Conservation (phyloP, 2,797 vertebrate genomes). For the Peromyscus aztecus region DNA sequence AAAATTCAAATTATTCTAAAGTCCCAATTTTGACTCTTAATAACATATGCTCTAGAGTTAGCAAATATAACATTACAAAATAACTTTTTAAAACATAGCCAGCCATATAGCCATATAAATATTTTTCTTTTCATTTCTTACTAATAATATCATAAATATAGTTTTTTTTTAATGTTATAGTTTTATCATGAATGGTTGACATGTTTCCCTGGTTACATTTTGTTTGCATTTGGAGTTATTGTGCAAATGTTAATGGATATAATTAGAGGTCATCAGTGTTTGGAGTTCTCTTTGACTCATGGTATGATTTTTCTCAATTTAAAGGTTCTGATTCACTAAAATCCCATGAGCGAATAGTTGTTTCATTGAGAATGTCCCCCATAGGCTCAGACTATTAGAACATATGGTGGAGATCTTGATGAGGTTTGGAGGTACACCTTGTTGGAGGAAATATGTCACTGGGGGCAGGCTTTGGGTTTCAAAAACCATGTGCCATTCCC, state of each 20-base stretch:
- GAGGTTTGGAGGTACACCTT: neutral
- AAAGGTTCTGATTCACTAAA: constrained; percentile 9
- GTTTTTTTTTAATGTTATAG: constrained; percentile 45
- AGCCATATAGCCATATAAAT: constrained; percentile 17
- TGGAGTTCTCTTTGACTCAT: constrained; percentile 28
- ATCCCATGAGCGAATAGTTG: neutral
- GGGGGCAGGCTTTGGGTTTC: neutral
- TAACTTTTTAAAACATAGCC: constrained; percentile 41
- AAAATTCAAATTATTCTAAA: constrained; percentile 61
- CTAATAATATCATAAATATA: constrained; percentile 4
- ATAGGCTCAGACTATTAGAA: neutral
- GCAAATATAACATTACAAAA: constrained; percentile 35
- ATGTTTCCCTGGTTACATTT: constrained; percentile 36
- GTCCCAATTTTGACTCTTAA: constrained; percentile 38
- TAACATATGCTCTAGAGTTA: constrained; percentile 27
- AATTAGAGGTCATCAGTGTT: neutral
- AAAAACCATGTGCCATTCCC: neutral
- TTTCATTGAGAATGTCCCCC: neutral
- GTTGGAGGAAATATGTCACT: neutral
- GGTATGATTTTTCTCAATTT: constrained; percentile 25
- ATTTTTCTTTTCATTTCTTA: constrained; percentile 62
- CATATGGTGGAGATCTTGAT: neutral
- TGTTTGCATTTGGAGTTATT: constrained; percentile 19
- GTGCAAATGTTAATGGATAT: constrained; percentile 47
- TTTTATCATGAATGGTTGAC: constrained; percentile 41